Conservation (phyloP, 2,888 invertebrate genomes). For the Pachycephus smyrnensis region DNA sequence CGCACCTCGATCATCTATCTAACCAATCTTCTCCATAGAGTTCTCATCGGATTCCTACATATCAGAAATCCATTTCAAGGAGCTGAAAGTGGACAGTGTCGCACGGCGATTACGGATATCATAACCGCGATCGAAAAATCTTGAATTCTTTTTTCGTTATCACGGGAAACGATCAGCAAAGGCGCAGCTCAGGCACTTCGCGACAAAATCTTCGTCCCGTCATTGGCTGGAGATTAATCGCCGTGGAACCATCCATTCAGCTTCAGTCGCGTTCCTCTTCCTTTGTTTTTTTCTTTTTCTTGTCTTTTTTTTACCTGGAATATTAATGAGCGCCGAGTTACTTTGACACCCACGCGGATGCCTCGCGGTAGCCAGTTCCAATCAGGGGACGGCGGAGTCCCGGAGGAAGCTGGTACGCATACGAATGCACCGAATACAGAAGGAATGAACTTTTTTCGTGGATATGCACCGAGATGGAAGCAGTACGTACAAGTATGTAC, state of each 20-base stretch:
- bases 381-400: background rate
- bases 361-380: conserved; percentile 2
- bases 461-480: background rate
- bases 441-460: background rate
- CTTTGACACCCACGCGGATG: conserved; percentile 6
- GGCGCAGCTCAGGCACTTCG: background rate
- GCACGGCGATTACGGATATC: background rate
- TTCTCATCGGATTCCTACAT: background rate
- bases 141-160: background rate
- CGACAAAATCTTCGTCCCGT: background rate
- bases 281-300: background rate
- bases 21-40: background rate
- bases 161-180: background rate
- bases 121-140: background rate
- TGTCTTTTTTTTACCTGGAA: background rate
- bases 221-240: background rate
- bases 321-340: conserved; percentile 8
- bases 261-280: background rate
- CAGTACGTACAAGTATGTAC: background rate
- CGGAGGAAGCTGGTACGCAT: background rate
- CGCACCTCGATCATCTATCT: background rate
- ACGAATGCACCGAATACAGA: background rate
- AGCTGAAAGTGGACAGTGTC: background rate
- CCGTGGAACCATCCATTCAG: background rate
- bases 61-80: background rate